Conservation (phyloP, 1,140 invertebrate genomes). For the Drosophila aff. region DNA sequence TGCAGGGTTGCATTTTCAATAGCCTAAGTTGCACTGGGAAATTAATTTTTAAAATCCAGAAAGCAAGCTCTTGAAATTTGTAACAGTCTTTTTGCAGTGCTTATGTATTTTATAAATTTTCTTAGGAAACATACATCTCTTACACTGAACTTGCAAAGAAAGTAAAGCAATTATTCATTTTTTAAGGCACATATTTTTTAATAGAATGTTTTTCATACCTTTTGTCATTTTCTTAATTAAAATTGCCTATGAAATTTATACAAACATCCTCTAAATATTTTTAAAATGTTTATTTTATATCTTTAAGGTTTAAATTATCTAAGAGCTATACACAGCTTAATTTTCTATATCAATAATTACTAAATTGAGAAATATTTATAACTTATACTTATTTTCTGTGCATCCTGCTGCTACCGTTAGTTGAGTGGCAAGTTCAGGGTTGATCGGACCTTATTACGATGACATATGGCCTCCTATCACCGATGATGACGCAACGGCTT, state of each 20-base stretch:
- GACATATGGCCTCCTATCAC: slow-evolving; percentile 78
- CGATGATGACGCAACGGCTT: slow-evolving; percentile 71
- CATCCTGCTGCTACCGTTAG: neutral
- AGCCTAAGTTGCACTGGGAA: slow-evolving; percentile 17
- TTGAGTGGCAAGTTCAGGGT: slow-evolving; percentile 52
- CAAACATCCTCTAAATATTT: neutral
- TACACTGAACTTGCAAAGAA: neutral
- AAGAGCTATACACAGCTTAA: neutral
- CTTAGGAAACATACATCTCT: neutral
- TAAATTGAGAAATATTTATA: neutral
- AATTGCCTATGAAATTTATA: neutral
- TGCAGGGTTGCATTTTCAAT: slow-evolving; percentile 52
- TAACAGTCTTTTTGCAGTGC: neutral
- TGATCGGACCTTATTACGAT: slow-evolving; percentile 63
- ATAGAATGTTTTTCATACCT: neutral
- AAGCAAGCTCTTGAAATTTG: neutral
- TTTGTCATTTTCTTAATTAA: neutral
- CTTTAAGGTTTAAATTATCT: neutral
- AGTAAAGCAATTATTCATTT: neutral
- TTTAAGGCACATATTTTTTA: no score
- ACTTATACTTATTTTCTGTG: neutral
- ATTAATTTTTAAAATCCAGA: neutral
- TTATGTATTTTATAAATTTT: neutral
- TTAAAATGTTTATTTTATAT: neutral
- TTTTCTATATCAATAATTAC: neutral